A percentile compares a stretch with the other conserved stretches of the same genome.
Evolutionary conservation across 2,888 invertebrate genomes (phyloP).

Genomic region (Dolichopus griseipennis): DNA sequence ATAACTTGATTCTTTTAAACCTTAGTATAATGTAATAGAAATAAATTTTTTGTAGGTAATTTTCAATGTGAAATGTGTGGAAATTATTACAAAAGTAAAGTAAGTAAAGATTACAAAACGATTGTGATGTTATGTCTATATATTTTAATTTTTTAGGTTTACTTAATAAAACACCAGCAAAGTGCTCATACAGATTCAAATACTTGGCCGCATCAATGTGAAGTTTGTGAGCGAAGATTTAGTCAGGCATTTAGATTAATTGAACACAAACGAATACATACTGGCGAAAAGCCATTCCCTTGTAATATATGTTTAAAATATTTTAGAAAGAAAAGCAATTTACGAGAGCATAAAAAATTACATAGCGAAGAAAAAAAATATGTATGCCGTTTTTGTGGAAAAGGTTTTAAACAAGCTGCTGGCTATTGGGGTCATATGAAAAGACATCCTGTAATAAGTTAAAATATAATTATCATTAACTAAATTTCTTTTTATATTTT

Average conservation of each 20-base stretch:
- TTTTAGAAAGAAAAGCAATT: conserved; percentile 15
- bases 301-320: conserved; percentile 16
- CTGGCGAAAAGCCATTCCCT: conserved; percentile 15
- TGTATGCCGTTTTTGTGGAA: conserved; percentile 24
- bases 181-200: neutral
- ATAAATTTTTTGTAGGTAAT: too few relatives aligned
- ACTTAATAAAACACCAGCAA: neutral
- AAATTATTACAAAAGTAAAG: too few relatives aligned
- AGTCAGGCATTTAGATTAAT: neutral
- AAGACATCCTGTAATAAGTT: conserved; percentile 11
- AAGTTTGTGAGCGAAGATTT: neutral
- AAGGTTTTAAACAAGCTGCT: conserved; percentile 18
- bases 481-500: too few relatives aligned
- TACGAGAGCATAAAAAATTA: conserved; percentile 15
- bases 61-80: too few relatives aligned
- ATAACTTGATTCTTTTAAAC: too few relatives aligned
- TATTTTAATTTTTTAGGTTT: neutral
- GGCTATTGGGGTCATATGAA: conserved; percentile 23
- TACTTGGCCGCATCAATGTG: neutral
- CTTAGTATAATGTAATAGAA: too few relatives aligned
- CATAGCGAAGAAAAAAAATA: conserved; percentile 21
- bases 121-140: too few relatives aligned
- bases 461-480: neutral
- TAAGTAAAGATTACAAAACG: too few relatives aligned
- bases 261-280: conserved; percentile 15